Conservation (phyloP, 2,113 vertebrate species). For the Plotosus lineatus region DNA sequence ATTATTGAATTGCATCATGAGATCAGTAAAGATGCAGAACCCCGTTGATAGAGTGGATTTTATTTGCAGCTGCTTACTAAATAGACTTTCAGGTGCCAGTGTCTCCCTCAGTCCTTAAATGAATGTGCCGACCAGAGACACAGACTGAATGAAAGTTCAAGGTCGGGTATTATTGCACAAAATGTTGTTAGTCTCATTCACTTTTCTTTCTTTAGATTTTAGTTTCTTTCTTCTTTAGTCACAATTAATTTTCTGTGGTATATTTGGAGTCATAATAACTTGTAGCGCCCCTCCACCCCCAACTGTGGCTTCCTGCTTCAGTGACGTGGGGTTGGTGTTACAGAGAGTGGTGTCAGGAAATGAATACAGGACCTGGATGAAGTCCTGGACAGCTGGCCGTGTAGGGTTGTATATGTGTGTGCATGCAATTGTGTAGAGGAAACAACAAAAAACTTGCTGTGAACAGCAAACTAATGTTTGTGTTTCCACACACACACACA, state of each 20-base stretch:
- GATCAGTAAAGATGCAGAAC: too few relatives aligned
- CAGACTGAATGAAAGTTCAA: not conserved
- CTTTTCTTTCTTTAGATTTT: too few relatives aligned
- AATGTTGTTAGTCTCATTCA: not conserved
- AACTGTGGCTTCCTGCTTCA: constrained; percentile 42
- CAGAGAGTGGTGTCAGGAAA: constrained; percentile 42
- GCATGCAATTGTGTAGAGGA: constrained; percentile 32
- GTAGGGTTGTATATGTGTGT: constrained; percentile 31
- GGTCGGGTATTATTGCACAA: not conserved
- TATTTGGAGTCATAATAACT: constrained; percentile 13
- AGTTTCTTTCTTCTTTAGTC: too few relatives aligned
- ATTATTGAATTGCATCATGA: too few relatives aligned
- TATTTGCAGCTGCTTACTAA: not conserved
- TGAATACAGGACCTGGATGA: constrained; percentile 35
- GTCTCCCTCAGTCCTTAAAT: not conserved
- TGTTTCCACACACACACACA: constrained; percentile 77
- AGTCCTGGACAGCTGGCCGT: constrained; percentile 40
- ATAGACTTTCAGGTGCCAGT: not conserved
- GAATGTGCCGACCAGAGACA: not conserved
- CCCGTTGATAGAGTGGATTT: too few relatives aligned
- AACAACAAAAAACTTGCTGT: constrained; percentile 42
- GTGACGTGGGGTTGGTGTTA: constrained; percentile 13
- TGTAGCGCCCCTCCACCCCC: constrained; percentile 30
- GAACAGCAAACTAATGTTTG: constrained; percentile 89
- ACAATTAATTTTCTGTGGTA: not conserved